Percentiles rank a stretch among this genome's conserved stretches.
phyloP scores from a whole-genome alignment of 2,797 vertebrate species.

The Pristis pectinata region DNA sequence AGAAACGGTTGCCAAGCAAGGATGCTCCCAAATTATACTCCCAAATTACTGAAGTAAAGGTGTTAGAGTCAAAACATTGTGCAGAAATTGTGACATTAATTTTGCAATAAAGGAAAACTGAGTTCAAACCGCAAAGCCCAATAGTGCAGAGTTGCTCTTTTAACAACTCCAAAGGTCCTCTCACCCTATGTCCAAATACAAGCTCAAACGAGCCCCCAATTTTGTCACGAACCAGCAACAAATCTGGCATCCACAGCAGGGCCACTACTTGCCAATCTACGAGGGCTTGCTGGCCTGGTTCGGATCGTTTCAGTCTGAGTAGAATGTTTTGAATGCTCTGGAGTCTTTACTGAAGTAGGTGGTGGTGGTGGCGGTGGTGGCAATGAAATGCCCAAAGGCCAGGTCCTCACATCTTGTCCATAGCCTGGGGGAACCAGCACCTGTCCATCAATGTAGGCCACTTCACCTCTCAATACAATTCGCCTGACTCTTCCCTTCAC shows the following conservation, averaged over 20 bases:
- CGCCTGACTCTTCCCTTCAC: conserved; percentile 85
- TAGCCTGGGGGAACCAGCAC: conserved; percentile 88
- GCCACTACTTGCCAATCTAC: conserved; percentile 49
- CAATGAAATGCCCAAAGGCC: conserved; percentile 54
- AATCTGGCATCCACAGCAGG: conserved; percentile 62
- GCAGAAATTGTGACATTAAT: neutral
- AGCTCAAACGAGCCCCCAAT: too few species aligned
- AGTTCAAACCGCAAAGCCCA: neutral
- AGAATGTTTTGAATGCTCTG: conserved; percentile 60
- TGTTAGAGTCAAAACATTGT: neutral
- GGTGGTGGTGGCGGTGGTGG: conserved; percentile 41
- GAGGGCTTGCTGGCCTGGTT: conserved; percentile 66
- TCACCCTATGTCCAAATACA: too few species aligned
- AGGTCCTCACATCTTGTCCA: conserved; percentile 85
- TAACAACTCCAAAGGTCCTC: too few species aligned
- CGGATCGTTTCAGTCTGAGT: conserved; percentile 57
- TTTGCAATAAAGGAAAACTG: neutral
- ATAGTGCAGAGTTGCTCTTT: too few species aligned
- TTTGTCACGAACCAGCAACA: too few species aligned
- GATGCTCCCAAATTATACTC: neutral
- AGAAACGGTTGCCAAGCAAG: neutral
- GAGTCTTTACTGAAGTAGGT: conserved; percentile 61
- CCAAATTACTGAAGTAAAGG: neutral
- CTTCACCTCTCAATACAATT: conserved; percentile 85
- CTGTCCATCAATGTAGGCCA: conserved; percentile 93